Conservation (phyloP, 1,140 invertebrate species). For the Pogonognathellus flavescens region DNA sequence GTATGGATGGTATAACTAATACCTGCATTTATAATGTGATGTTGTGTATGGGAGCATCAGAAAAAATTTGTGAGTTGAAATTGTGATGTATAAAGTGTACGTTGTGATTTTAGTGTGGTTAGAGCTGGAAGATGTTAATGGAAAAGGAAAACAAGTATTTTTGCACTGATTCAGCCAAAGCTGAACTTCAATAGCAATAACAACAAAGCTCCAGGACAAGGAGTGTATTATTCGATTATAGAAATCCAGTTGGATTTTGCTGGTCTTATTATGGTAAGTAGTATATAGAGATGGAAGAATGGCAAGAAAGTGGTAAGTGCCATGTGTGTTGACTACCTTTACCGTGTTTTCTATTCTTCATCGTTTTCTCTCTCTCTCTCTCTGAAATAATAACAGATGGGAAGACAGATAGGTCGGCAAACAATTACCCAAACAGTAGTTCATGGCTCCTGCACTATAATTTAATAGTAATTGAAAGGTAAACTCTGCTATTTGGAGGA, state of each 20-base stretch:
- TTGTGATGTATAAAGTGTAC: neutral
- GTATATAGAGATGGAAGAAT: neutral
- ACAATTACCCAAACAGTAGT: constrained; percentile 50
- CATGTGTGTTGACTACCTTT: constrained; percentile 3
- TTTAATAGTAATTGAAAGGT: constrained; percentile 50
- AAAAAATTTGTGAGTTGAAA: neutral
- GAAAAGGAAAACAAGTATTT: constrained; percentile 2
- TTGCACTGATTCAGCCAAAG: neutral
- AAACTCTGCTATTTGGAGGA: constrained; percentile 24
- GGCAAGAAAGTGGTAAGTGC: neutral
- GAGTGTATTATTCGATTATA: neutral
- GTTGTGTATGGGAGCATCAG: too few species aligned
- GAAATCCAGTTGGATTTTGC: constrained; percentile 18
- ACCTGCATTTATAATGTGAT: too few species aligned
- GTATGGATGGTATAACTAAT: too few species aligned
- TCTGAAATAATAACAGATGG: constrained; percentile 37
- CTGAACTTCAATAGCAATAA: neutral
- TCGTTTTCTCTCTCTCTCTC: neutral
- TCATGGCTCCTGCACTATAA: constrained; percentile 39
- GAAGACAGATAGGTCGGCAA: constrained; percentile 33
- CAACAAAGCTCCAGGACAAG: too few species aligned
- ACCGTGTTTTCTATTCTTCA: neutral
- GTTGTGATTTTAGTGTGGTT: too few species aligned
- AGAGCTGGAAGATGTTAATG: neutral
- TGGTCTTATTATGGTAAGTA: constrained; percentile 15